Evolutionary conservation across 2,113 vertebrate species (phyloP).

Genomic region (Oceanites oceanicus): DNA sequence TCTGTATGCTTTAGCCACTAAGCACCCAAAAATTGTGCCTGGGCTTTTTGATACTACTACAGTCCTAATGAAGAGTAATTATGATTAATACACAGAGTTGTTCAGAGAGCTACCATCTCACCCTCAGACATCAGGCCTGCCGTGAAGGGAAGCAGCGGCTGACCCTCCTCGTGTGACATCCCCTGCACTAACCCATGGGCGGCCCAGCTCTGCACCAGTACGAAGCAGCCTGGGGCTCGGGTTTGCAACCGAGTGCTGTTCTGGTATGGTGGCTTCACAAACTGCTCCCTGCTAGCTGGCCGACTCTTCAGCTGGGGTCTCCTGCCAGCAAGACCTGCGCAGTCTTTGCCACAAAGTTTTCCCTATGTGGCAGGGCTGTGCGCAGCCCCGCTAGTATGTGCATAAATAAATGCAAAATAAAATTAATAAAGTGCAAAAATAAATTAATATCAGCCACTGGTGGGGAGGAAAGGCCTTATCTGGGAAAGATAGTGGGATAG

Average conservation of each 20-base stretch:
- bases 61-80: background rate
- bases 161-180: background rate
- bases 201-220: rapidly evolving
- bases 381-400: background rate
- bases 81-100: background rate
- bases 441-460: background rate
- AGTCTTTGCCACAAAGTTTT: background rate
- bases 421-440: background rate
- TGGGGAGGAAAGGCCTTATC: background rate
- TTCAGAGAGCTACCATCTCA: background rate
- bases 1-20: background rate
- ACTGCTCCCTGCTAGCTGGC: background rate
- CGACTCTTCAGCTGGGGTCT: no score
- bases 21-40: background rate
- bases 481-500: background rate
- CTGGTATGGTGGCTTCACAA: background rate
- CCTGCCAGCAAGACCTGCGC: background rate
- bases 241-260: background rate
- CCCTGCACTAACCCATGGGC: no score
- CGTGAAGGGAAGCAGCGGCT: background rate
- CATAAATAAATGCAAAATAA: background rate
- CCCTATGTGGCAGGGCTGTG: background rate
- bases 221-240: rapidly evolving
- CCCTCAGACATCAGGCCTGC: background rate
- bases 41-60: background rate